Conservation (phyloP, 2,888 invertebrate genomes). For the Aromia moschata region DNA sequence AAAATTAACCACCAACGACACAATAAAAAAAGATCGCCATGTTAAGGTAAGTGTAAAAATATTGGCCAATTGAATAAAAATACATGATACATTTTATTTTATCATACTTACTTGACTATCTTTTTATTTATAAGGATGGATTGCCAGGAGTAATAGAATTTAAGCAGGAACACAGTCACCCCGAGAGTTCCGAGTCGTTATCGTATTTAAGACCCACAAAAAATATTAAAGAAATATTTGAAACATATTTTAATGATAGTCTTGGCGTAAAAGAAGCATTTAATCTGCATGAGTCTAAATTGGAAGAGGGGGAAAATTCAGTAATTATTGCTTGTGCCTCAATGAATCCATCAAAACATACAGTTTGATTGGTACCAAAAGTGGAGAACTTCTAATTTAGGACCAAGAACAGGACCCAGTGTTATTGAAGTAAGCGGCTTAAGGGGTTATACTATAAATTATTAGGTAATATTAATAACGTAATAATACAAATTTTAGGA, state of each 20-base stretch:
- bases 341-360: slow-evolving; percentile 17
- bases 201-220: slow-evolving; percentile 5
- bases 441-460: too few species aligned
- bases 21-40: background rate
- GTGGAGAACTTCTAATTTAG: too few species aligned
- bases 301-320: slow-evolving; percentile 13
- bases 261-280: slow-evolving; percentile 13
- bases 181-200: background rate
- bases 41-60: background rate
- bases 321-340: slow-evolving; percentile 11
- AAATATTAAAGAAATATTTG: background rate
- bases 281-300: slow-evolving; percentile 16
- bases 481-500: too few species aligned
- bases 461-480: too few species aligned
- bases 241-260: slow-evolving; percentile 14
- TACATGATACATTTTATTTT: background rate
- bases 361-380: too few species aligned
- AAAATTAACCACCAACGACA: background rate
- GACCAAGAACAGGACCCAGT: too few species aligned
- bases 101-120: background rate
- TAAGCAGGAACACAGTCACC: background rate
- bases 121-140: background rate
- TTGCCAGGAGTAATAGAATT: background rate
- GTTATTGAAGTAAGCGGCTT: too few species aligned
- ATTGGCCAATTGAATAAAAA: background rate